Evolutionary conservation across 2,888 invertebrate genomes (phyloP).

Genomic region (Acronicta aceris): DNA sequence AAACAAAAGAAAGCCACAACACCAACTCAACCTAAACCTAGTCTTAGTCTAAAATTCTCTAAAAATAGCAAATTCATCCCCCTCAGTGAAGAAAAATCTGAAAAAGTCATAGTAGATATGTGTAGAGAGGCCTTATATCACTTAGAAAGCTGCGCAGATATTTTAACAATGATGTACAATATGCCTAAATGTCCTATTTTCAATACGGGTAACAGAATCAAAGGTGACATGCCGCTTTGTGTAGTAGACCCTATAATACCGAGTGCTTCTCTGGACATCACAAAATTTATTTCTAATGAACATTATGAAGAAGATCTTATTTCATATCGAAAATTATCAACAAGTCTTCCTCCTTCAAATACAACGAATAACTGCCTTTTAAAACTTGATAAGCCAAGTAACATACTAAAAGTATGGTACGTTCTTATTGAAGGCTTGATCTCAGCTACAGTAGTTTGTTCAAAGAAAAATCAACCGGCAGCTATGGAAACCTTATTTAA

Average conservation of each 20-base stretch:
- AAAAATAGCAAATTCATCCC: constrained; percentile 86
- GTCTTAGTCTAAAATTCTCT: constrained; percentile 80
- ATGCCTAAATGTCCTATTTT: constrained; percentile 98
- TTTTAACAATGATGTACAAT: constrained; percentile 96
- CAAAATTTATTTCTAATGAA: constrained; percentile 91
- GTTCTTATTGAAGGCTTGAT: constrained; percentile 96
- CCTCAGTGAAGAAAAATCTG: constrained; percentile 83
- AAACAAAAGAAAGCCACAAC: constrained; percentile 76
- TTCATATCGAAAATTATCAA: constrained; percentile 90
- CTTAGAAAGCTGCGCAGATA: constrained; percentile 95
- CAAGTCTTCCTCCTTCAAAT: constrained; percentile 83
- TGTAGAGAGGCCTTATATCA: constrained; percentile 95
- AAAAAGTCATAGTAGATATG: constrained; percentile 89
- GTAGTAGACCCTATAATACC: constrained; percentile 96
- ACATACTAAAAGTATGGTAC: constrained; percentile 97
- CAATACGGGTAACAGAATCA: constrained; percentile 95
- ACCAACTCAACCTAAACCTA: constrained; percentile 77
- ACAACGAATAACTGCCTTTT: constrained; percentile 89
- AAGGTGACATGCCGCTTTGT: constrained; percentile 93
- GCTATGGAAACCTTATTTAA: constrained; percentile 96
- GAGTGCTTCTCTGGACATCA: constrained; percentile 91
- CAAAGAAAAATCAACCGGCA: constrained; percentile 96
- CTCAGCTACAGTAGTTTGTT: constrained; percentile 94
- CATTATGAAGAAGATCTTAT: constrained; percentile 91
- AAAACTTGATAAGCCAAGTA: constrained; percentile 94